Evolutionary conservation across 2,113 vertebrate species (phyloP).

Genomic region (Astatotilapia flaviijosephi): DNA sequence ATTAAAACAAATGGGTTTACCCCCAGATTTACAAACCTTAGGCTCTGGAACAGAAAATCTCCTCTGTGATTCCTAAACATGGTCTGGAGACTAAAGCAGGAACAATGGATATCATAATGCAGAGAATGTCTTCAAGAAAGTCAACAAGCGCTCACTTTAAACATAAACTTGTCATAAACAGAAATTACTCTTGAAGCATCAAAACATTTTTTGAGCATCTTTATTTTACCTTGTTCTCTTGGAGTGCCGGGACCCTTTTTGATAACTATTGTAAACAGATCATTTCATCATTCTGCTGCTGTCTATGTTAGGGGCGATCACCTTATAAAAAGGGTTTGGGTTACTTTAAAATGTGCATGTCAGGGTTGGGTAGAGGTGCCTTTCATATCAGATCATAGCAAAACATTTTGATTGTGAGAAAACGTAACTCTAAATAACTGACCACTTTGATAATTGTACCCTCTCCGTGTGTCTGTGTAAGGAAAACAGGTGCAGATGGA

Average conservation of each 20-base stretch:
- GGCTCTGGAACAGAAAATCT: neutral
- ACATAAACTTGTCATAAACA: neutral
- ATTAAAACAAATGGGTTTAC: neutral
- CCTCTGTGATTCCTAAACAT: neutral
- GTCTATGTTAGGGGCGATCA: neutral
- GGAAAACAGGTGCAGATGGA: fast-evolving
- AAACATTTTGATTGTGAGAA: neutral
- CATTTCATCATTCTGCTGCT: neutral
- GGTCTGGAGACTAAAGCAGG: neutral
- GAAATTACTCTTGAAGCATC: neutral
- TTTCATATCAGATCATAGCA: neutral
- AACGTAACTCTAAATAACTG: neutral
- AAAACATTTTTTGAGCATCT: neutral
- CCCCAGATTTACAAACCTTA: neutral
- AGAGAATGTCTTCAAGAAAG: neutral
- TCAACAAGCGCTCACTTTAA: neutral
- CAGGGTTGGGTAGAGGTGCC: neutral
- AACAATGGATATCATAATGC: neutral
- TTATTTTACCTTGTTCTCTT: neutral
- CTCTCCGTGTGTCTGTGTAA: neutral
- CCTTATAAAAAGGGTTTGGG: neutral
- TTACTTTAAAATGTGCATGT: neutral
- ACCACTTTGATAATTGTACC: neutral
- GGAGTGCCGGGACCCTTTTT: neutral
- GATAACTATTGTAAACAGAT: neutral